Conservation (phyloP, 2,888 invertebrate genomes). For the Meloe dianella region DNA sequence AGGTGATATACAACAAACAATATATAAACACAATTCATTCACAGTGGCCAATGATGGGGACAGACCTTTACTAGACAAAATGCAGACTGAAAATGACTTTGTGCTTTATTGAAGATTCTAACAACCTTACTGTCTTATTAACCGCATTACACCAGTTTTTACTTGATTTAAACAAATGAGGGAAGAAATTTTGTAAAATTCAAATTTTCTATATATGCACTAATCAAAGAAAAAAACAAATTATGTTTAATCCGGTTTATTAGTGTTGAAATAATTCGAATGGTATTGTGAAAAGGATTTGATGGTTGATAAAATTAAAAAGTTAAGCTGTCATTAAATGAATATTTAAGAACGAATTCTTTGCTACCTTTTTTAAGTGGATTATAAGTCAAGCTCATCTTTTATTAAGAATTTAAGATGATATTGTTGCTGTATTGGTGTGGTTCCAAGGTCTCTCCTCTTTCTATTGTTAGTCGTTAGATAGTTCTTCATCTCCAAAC, state of each 20-base stretch:
- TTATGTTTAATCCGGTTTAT: conserved; percentile 18
- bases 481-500: conserved; percentile 30
- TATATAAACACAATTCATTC: conserved; percentile 56
- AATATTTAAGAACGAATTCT: conserved; percentile 49
- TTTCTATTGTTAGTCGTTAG: conserved; percentile 35
- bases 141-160: conserved; percentile 20
- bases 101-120: conserved; percentile 33
- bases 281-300: conserved; percentile 19
- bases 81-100: conserved; percentile 55
- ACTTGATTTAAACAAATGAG: conserved; percentile 14
- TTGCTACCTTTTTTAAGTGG: conserved; percentile 58
- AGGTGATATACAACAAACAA: conserved; percentile 57
- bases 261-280: conserved; percentile 22
- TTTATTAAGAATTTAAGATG: conserved; percentile 48
- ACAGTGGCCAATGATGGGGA: conserved; percentile 50
- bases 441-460: conserved; percentile 41
- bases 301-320: conserved; percentile 38
- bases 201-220: conserved; percentile 4
- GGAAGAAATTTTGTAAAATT: background rate
- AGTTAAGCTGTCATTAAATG: conserved; percentile 52
- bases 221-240: background rate
- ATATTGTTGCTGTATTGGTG: conserved; percentile 43
- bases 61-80: conserved; percentile 51
- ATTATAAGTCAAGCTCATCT: conserved; percentile 52
- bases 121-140: conserved; percentile 33